Percentiles rank a stretch among this genome's conserved stretches.
phyloP scores from a whole-genome alignment of 2,797 vertebrate species.

The Pelodytes ibericus region DNA sequence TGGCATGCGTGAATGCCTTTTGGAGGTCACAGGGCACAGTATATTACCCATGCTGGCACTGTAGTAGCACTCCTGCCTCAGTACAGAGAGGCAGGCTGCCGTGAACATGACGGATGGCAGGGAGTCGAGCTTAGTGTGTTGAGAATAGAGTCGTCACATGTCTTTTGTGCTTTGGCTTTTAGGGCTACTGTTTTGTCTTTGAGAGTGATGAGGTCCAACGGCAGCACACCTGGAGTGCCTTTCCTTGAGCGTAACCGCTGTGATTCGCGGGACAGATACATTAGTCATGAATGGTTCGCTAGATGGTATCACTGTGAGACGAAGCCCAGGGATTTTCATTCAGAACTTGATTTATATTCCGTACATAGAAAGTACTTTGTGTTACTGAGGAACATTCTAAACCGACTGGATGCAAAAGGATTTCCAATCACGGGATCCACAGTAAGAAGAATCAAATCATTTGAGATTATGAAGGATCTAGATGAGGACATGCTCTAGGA shows the following conservation, averaged over 20 bases:
- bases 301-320: slow-evolving; percentile 64
- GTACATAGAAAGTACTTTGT: slow-evolving; percentile 61
- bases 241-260: slow-evolving; percentile 51
- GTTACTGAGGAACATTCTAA: slow-evolving; percentile 54
- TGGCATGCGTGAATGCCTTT: slow-evolving; percentile 36
- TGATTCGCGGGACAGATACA: slow-evolving; percentile 64
- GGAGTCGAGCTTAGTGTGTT: slow-evolving; percentile 56
- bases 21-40: slow-evolving; percentile 20
- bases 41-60: not conserved
- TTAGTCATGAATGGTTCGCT: slow-evolving; percentile 60
- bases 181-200: slow-evolving; percentile 56
- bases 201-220: slow-evolving; percentile 52
- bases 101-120: slow-evolving; percentile 65
- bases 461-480: not conserved
- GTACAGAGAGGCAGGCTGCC: slow-evolving; percentile 61
- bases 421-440: slow-evolving; percentile 14
- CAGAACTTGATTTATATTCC: slow-evolving; percentile 61
- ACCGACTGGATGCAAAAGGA: slow-evolving; percentile 43
- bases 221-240: slow-evolving; percentile 51
- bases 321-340: slow-evolving; percentile 68
- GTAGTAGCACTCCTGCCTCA: slow-evolving; percentile 57
- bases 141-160: slow-evolving; percentile 68
- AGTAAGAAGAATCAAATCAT: not conserved
- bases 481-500: too few relatives aligned
- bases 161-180: slow-evolving; percentile 39